phyloP scores from a whole-genome alignment of 2,888 invertebrate species.

The Catocala nupta region DNA sequence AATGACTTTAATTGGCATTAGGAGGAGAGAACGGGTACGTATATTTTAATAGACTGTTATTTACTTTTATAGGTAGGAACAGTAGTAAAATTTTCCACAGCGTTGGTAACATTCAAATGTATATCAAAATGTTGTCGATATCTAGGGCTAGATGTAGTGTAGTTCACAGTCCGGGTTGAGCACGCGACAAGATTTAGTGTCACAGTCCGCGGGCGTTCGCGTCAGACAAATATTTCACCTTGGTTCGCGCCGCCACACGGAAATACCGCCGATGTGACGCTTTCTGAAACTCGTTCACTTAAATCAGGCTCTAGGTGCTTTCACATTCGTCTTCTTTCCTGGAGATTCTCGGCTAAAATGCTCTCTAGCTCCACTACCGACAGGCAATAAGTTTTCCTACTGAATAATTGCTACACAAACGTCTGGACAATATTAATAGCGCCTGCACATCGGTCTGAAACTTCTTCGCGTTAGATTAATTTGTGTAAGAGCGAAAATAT shows the following conservation, averaged over 20 bases:
- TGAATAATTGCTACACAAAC: constrained; percentile 54
- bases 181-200: constrained; percentile 83
- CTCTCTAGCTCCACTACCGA: constrained; percentile 39
- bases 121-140: constrained; percentile 63
- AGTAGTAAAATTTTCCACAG: constrained; percentile 15
- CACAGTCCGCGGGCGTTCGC: constrained; percentile 59
- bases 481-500: constrained; percentile 17
- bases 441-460: constrained; percentile 16
- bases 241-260: constrained; percentile 68
- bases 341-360: constrained; percentile 32
- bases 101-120: constrained; percentile 38
- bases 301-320: constrained; percentile 53
- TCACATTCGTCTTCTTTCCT: constrained; percentile 49
- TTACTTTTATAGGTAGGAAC: constrained; percentile 34
- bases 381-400: constrained; percentile 57
- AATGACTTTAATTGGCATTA: constrained; percentile 72
- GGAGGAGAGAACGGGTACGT: constrained; percentile 51
- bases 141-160: constrained; percentile 53
- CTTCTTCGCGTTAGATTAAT: constrained; percentile 8
- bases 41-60: constrained; percentile 49
- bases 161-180: constrained; percentile 56
- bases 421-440: constrained; percentile 41
- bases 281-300: constrained; percentile 42
- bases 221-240: constrained; percentile 81
- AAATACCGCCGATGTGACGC: constrained; percentile 54